Evolutionary conservation across 2,888 invertebrate genomes (phyloP).

Genomic region (Diarsia mendica): DNA sequence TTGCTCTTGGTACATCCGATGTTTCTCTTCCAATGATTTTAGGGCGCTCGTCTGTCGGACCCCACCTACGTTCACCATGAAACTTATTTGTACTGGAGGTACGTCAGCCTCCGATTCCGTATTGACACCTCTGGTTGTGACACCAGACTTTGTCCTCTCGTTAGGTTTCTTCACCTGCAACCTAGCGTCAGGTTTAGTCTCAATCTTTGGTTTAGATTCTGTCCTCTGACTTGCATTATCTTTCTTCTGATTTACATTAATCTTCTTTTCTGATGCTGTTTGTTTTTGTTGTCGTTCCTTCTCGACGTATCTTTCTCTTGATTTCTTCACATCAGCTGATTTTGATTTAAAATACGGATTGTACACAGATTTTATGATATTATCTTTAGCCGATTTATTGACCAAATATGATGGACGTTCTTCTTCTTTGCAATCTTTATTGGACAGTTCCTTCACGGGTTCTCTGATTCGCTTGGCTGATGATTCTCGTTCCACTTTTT

Average conservation of each 20-base stretch:
- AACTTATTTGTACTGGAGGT: constrained; percentile 83
- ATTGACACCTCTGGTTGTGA: constrained; percentile 72
- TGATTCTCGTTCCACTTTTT: constrained; percentile 68
- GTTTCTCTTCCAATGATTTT: constrained; percentile 83
- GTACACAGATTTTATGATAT: constrained; percentile 63
- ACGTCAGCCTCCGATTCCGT: constrained; percentile 66
- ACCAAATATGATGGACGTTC: constrained; percentile 78
- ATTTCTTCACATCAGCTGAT: constrained; percentile 72
- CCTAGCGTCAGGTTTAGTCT: constrained; percentile 43
- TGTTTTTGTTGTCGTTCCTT: constrained; percentile 55
- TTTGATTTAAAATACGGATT: constrained; percentile 74
- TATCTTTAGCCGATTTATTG: constrained; percentile 76
- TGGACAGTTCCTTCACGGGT: constrained; percentile 57
- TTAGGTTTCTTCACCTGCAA: constrained; percentile 47
- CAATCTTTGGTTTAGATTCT: constrained; percentile 50
- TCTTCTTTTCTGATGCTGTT: constrained; percentile 41
- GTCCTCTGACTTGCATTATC: constrained; percentile 37
- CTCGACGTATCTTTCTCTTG: constrained; percentile 56
- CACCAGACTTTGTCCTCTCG: constrained; percentile 69
- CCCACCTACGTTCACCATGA: constrained; percentile 82
- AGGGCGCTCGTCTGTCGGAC: constrained; percentile 80
- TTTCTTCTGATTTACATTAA: constrained; percentile 30
- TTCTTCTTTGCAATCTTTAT: constrained; percentile 61
- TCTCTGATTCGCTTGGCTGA: constrained; percentile 61
- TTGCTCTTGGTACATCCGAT: constrained; percentile 84